These are phyloP conservation scores for Orientallactaga bullata DNA, from an alignment of 2,113 vertebrate genomes.

Conservation along the genomic window DNA sequence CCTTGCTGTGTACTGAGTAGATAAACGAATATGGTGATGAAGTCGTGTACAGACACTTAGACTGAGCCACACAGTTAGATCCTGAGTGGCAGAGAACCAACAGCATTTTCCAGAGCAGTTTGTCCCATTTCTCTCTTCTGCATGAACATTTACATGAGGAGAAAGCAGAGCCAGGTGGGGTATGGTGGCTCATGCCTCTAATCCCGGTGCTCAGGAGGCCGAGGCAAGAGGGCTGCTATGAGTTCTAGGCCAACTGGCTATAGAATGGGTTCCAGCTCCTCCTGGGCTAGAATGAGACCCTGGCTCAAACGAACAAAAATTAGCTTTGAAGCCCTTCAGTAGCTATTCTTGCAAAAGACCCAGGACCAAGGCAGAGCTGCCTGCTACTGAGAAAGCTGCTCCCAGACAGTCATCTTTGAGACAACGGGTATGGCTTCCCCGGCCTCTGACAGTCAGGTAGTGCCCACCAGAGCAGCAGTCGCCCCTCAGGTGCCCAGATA, in stretches of 20 bases:
- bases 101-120: background rate
- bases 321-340: background rate
- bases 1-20: too few species aligned
- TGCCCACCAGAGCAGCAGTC: background rate
- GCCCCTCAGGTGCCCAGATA: background rate
- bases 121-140: background rate
- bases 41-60: too few species aligned
- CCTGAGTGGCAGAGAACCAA: rapidly evolving
- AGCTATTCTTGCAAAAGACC: background rate
- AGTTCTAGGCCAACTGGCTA: too few species aligned
- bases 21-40: rapidly evolving
- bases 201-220: too few species aligned
- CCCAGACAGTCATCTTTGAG: slow-evolving; percentile 62
- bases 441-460: background rate
- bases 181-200: too few species aligned
- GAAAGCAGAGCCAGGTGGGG: background rate
- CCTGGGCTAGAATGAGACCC: too few species aligned
- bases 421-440: background rate
- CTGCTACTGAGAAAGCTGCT: background rate
- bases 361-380: slow-evolving; percentile 16
- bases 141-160: background rate
- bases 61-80: background rate
- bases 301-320: too few species aligned
- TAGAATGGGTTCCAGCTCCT: too few species aligned
- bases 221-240: too few species aligned